Evolutionary conservation across 2,888 invertebrate genomes (phyloP), one percentile per base, ranked within the genome.

Genomic region (Eupelmus urozonus): DNA sequence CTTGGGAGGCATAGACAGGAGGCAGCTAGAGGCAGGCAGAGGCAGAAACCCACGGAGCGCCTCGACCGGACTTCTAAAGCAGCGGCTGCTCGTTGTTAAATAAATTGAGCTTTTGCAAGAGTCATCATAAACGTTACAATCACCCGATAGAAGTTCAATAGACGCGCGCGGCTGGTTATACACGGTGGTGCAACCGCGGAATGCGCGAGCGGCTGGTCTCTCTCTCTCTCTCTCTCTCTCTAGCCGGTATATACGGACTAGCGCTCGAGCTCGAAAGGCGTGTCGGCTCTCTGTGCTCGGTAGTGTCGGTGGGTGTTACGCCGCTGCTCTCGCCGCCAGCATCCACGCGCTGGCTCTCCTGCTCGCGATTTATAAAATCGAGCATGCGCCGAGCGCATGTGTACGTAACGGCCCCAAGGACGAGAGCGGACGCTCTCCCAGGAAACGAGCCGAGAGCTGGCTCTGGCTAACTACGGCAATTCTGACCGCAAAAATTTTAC

Each of bases 401-500:
- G 45, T 53, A 23, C 85, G 84, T 85, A 86, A 85, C 85, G 85
- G 85, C 5, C 20, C 83, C 88, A 88, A 88, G 88, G 88, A 88
- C 79, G 77, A 51, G 67, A 67, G 72, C 45, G 67, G 42, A 70
- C 78, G 81, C 84, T 87, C 86, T 86, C 85, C 83, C 87, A 88
- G 88, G 87, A 89, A 88, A 88, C 88, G 84, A 83, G 84, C 66
- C 53, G 3, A 34, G 9, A 34, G 9, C 34, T 34, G 9, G n/a
- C n/a, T 34, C 34, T 34, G 34, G 3, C 34, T 34, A n/a, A n/a
- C n/a, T 34, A 34, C 3, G 34, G 9, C 34, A 5, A n/a, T 34
- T 34, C 34, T 57, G 74, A 78, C 70, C 78, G 63, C 74, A 65
- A 74, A 70, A 69, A 63, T 69, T 65, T 34, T 34, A n/a, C 9